phyloP scores from a whole-genome alignment of 2,888 invertebrate species.

The Cenopis cana region DNA sequence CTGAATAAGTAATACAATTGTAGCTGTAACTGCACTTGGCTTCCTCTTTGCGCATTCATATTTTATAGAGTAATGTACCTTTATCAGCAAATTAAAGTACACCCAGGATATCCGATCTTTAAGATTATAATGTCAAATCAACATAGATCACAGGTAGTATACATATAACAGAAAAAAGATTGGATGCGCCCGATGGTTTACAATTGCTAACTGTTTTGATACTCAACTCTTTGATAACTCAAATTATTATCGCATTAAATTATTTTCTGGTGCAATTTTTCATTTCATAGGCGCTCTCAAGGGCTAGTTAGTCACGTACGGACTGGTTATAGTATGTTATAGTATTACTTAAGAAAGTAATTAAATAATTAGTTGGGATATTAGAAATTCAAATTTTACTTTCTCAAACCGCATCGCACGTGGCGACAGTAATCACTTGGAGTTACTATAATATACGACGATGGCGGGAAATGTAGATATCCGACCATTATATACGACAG shows the following conservation, averaged over 20 bases:
- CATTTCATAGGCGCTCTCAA: background rate
- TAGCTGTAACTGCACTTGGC: too few relatives aligned
- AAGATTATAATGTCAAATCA: too few relatives aligned
- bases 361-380: constrained; percentile 23
- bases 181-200: background rate
- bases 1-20: too few relatives aligned
- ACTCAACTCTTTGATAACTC: background rate
- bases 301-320: constrained; percentile 10
- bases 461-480: constrained; percentile 16
- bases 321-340: constrained; percentile 8
- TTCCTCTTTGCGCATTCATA: too few relatives aligned
- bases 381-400: constrained; percentile 35
- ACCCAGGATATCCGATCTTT: too few relatives aligned
- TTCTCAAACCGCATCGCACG: constrained; percentile 36
- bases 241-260: background rate
- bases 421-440: background rate
- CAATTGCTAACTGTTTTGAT: background rate
- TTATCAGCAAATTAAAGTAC: too few relatives aligned
- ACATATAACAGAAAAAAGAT: too few relatives aligned
- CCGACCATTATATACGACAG: background rate
- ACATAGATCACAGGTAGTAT: too few relatives aligned
- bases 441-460: constrained; percentile 4
- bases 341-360: constrained; percentile 17
- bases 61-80: too few relatives aligned
- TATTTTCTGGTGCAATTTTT: constrained; percentile 13